Evolutionary conservation across 1,140 invertebrate genomes (phyloP).

Genomic region (Lysiphlebus fabarum): DNA sequence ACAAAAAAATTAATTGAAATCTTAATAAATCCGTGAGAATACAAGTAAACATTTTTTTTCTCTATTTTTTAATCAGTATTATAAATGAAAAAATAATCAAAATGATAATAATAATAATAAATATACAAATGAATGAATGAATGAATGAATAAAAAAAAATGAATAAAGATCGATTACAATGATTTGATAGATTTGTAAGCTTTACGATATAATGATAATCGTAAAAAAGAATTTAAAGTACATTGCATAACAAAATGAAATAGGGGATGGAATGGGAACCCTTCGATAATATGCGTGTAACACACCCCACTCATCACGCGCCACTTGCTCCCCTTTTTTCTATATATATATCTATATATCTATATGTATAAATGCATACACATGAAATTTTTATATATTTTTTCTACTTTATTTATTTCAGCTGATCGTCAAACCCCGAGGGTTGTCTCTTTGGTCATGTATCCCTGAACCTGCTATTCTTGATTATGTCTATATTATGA

Average conservation of each 20-base stretch:
- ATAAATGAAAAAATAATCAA: too few species aligned
- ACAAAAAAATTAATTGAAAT: background rate
- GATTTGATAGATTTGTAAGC: too few species aligned
- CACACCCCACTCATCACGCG: conserved; percentile 31
- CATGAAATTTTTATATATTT: background rate
- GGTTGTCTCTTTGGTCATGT: background rate
- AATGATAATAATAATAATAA: too few species aligned
- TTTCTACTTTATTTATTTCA: background rate
- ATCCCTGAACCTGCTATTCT: conserved; percentile 27
- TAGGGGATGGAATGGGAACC: background rate
- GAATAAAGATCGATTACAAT: too few species aligned
- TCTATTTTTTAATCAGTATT: too few species aligned
- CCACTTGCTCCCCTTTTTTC: conserved; percentile 25
- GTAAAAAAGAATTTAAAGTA: background rate
- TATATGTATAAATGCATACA: background rate
- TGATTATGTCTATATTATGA: conserved; percentile 55
- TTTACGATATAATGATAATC: too few species aligned
- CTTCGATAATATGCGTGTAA: conserved; percentile 28
- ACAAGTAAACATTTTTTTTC: too few species aligned
- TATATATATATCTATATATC: too few species aligned
- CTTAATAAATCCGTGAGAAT: too few species aligned
- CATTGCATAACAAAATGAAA: too few species aligned
- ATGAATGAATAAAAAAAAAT: too few species aligned
- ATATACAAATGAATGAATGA: too few species aligned
- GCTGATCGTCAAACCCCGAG: conserved; percentile 16